Evolutionary conservation across 2,113 vertebrate genomes (phyloP).

Genomic region (Siniperca knerii): DNA sequence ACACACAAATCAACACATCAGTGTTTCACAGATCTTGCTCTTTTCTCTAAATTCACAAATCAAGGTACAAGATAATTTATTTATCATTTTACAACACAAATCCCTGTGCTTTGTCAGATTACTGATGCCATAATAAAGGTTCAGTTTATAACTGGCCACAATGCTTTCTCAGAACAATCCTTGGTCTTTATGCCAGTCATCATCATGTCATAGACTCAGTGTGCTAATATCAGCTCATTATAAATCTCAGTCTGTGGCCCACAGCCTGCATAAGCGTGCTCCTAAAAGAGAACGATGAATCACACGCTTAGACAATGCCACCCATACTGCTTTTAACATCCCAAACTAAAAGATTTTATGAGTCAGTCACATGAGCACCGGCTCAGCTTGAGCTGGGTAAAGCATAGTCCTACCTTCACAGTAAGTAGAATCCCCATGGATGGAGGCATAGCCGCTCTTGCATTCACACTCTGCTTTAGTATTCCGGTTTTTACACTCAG

Average conservation of each 20-base stretch:
- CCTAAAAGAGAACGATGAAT: slow-evolving; percentile 13
- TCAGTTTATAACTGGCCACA: neutral
- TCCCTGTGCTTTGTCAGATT: neutral
- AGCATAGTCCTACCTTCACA: slow-evolving; percentile 91
- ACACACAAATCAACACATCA: neutral
- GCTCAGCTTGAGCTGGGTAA: slow-evolving; percentile 8
- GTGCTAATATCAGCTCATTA: slow-evolving; percentile 6
- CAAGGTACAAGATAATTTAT: no score
- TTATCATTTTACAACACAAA: neutral
- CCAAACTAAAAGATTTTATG: neutral
- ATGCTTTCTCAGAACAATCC: neutral
- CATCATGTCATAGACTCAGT: neutral
- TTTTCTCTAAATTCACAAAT: neutral
- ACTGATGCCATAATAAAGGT: neutral
- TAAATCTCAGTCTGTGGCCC: neutral
- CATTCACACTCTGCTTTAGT: slow-evolving; percentile 95
- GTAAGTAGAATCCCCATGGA: slow-evolving; percentile 91
- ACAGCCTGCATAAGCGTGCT: slow-evolving; percentile 1
- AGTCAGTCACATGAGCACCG: neutral
- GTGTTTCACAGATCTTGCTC: neutral
- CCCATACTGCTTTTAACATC: neutral
- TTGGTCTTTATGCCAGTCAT: slow-evolving; percentile 1
- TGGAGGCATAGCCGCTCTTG: slow-evolving; percentile 89
- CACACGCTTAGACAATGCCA: slow-evolving; percentile 7
- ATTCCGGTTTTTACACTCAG: slow-evolving; percentile 93